Conservation (phyloP, 2,888 invertebrate species). For the Nasonia oneida region DNA sequence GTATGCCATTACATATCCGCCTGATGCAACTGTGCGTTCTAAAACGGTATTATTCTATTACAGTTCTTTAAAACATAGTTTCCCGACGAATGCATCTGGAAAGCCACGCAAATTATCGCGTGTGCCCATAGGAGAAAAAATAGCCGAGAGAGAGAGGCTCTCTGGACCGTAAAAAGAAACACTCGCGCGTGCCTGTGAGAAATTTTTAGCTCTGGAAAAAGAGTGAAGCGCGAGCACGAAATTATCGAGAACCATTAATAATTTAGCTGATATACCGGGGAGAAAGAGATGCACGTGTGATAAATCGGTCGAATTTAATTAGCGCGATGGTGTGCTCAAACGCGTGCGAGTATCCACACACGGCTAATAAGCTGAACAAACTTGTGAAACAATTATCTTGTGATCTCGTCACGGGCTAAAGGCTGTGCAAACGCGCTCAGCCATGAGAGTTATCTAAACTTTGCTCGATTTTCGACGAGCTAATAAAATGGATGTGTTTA, state of each 20-base stretch:
- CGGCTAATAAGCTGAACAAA: conserved; percentile 41
- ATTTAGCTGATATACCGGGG: background rate
- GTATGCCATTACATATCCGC: conserved; percentile 1
- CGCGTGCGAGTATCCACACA: background rate
- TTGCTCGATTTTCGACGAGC: background rate
- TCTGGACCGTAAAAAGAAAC: conserved; percentile 47
- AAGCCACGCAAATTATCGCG: conserved; percentile 26
- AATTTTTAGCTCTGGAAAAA: conserved; percentile 14
- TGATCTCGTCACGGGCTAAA: no score
- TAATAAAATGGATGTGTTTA: background rate
- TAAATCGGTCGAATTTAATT: conserved; percentile 49
- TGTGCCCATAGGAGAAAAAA: background rate
- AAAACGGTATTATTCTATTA: conserved; percentile 47
- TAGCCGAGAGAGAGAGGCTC: background rate
- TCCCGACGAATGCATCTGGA: conserved; percentile 14
- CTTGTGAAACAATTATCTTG: conserved; percentile 16
- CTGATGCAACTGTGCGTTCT: conserved; percentile 27
- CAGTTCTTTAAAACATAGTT: conserved; percentile 47
- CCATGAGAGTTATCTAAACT: background rate
- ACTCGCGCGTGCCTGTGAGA: background rate
- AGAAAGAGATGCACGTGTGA: conserved; percentile 28
- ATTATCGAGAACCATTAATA: conserved; percentile 32
- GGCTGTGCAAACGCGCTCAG: background rate
- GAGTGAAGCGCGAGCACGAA: background rate
- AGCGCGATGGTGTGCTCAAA: conserved; percentile 9